Evolutionary conservation across 2,797 vertebrate species (phyloP).

Genomic region (Protosalanx chinensis): DNA sequence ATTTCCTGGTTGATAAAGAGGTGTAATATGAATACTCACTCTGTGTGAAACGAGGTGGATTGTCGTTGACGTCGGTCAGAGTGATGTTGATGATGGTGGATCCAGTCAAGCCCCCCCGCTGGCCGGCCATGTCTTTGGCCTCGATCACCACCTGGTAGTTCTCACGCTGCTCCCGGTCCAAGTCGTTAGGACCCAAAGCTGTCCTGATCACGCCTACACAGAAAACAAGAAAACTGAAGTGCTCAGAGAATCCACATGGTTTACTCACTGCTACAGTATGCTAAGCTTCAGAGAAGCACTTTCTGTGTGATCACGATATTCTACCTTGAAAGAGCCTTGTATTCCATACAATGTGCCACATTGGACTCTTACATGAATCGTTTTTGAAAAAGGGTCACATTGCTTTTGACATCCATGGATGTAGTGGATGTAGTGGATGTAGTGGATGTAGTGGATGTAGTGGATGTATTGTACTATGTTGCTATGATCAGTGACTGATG

Average conservation of each 20-base stretch:
- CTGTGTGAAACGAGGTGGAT: slow-evolving; percentile 85
- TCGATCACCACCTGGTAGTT: slow-evolving; percentile 94
- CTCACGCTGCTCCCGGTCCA: slow-evolving; percentile 92
- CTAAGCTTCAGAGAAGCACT: no score
- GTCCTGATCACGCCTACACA: slow-evolving; percentile 87
- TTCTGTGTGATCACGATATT: neutral
- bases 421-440: no score
- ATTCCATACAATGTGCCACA: no score
- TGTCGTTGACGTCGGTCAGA: slow-evolving; percentile 92
- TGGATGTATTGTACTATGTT: no score
- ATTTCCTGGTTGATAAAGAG: neutral
- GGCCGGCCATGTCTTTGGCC: slow-evolving; percentile 95
- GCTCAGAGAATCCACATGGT: neutral
- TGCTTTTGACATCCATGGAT: no score
- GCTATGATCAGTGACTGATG: no score
- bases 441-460: no score
- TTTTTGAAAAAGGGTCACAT: no score
- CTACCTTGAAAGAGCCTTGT: neutral
- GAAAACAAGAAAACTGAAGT: slow-evolving; percentile 15
- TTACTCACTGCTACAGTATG: no score
- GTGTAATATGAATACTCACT: slow-evolving; percentile 72
- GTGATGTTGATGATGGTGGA: slow-evolving; percentile 88
- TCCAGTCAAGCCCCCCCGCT: slow-evolving; percentile 89
- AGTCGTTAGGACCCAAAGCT: slow-evolving; percentile 82
- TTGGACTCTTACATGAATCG: no score